Conservation (phyloP, 2,797 vertebrate species). For the Dicrostonyx torquatus region DNA sequence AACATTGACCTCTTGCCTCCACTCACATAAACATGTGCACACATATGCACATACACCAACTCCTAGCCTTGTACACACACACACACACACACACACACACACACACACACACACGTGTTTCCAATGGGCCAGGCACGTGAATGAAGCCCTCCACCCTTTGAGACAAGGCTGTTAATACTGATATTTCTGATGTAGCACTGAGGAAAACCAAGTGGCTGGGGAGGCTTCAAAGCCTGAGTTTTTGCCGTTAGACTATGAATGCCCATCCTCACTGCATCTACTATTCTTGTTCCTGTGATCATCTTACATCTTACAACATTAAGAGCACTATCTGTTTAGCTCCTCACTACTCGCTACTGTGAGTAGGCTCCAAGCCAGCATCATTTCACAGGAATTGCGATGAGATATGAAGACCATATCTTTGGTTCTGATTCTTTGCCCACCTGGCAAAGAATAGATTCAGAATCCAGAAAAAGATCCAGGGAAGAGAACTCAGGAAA, state of each 20-base stretch:
- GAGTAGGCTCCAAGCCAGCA: neutral
- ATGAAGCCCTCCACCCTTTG: neutral
- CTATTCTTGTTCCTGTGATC: neutral
- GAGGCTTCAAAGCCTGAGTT: neutral
- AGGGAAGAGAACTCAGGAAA: neutral
- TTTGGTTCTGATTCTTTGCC: slow-evolving; percentile 8
- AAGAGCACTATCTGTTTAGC: neutral
- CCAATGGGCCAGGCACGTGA: neutral
- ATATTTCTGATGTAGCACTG: neutral
- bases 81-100: neutral
- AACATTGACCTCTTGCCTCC: neutral
- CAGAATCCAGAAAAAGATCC: neutral
- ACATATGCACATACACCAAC: neutral
- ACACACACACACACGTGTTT: neutral
- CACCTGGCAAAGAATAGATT: neutral
- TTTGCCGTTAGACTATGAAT: neutral
- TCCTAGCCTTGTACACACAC: neutral
- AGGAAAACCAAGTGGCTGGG: neutral
- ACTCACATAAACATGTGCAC: neutral
- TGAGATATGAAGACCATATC: neutral
- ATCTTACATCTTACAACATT: neutral
- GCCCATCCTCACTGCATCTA: neutral
- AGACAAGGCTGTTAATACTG: neutral
- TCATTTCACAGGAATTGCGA: neutral
- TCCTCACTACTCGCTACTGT: neutral